Conservation (phyloP, 2,888 invertebrate genomes). For the Xestia ashworthii region DNA sequence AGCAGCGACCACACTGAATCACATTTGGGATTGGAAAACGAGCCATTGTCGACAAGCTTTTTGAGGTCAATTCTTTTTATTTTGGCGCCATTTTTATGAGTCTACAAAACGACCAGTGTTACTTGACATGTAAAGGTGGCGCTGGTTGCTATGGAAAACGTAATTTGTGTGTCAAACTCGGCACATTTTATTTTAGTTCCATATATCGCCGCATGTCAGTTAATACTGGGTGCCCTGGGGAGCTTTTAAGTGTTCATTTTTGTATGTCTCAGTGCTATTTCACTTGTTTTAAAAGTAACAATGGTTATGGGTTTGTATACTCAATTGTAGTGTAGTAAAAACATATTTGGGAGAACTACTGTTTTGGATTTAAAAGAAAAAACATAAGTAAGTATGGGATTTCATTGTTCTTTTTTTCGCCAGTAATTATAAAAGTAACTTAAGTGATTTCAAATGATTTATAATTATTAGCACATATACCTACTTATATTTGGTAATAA, state of each 20-base stretch:
- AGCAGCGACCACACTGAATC: constrained; percentile 61
- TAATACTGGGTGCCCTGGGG: neutral
- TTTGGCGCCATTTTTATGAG: constrained; percentile 51
- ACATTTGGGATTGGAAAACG: constrained; percentile 67
- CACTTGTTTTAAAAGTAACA: constrained; percentile 23
- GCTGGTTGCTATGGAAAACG: neutral
- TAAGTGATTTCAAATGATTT: neutral
- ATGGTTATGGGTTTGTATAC: constrained; percentile 16
- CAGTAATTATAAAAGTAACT: neutral
- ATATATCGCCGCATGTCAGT: neutral
- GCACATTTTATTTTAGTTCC: neutral
- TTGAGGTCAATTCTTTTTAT: constrained; percentile 67
- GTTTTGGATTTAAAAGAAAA: constrained; percentile 7
- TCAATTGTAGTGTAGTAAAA: constrained; percentile 3
- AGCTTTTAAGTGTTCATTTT: constrained; percentile 12
- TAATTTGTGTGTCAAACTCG: constrained; percentile 1
- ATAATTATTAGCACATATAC: too few species aligned
- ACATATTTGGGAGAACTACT: neutral
- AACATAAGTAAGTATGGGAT: neutral
- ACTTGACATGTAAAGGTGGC: constrained; percentile 16
- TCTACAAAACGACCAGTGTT: constrained; percentile 12
- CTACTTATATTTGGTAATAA: neutral
- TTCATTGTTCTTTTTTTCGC: neutral
- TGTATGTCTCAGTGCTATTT: constrained; percentile 9
- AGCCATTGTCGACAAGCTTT: constrained; percentile 69